Evolutionary conservation across 2,113 vertebrate species (phyloP).

Genomic region (Solenodon paradoxus): DNA sequence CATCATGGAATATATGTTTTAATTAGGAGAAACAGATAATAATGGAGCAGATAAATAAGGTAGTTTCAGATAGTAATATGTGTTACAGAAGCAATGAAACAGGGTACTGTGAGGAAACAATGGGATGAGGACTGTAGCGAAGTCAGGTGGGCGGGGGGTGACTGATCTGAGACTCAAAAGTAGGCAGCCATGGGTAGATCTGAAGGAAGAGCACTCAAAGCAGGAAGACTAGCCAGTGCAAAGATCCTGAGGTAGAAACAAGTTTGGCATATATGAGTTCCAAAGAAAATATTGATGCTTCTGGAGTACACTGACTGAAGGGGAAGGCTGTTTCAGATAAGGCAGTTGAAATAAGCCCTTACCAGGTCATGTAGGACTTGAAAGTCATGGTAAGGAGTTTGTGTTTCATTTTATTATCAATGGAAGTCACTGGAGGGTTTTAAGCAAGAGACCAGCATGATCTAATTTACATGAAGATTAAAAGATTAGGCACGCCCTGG

Average conservation of each 20-base stretch:
- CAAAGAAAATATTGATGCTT: background rate
- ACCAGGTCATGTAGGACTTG: background rate
- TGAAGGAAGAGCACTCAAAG: background rate
- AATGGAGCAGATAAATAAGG: background rate
- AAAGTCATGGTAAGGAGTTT: background rate
- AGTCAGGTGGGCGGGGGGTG: background rate
- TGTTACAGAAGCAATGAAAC: background rate
- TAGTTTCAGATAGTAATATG: background rate
- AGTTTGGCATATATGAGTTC: background rate
- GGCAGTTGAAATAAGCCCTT: background rate
- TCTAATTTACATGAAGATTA: background rate
- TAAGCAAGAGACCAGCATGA: background rate
- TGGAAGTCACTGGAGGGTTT: background rate
- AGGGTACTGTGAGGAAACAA: background rate
- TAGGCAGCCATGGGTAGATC: background rate
- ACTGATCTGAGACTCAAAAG: background rate
- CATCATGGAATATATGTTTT: background rate
- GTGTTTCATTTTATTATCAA: background rate
- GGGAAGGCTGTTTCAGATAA: background rate
- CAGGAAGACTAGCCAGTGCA: background rate
- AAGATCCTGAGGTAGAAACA: background rate
- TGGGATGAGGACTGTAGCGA: too few relatives aligned
- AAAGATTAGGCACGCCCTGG: too few relatives aligned
- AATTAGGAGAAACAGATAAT: background rate
- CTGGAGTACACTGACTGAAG: background rate